Conservation (phyloP, 2,113 vertebrate genomes). For the Apodemus speciosus region DNA sequence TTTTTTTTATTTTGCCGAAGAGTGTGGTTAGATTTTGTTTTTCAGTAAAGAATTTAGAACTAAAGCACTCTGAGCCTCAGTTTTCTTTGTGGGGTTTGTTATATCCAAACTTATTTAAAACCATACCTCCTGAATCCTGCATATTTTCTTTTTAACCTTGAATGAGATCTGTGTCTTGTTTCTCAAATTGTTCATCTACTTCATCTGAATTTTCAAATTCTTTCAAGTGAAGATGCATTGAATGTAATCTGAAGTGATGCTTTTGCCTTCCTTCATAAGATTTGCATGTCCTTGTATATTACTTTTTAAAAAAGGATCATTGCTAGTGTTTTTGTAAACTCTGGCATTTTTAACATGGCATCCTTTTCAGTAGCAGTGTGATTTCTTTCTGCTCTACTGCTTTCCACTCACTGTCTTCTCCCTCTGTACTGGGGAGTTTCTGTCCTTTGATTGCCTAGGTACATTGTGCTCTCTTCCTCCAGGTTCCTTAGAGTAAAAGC, state of each 20-base stretch:
- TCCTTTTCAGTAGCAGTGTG: neutral
- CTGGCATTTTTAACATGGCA: neutral
- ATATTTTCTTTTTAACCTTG: neutral
- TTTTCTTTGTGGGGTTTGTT: neutral
- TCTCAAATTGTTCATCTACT: neutral
- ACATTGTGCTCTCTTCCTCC: neutral
- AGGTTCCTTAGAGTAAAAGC: neutral
- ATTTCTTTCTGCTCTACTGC: neutral
- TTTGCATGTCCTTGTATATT: neutral
- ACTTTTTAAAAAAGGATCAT: neutral
- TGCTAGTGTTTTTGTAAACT: neutral
- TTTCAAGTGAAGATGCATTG: neutral
- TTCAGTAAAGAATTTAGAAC: neutral
- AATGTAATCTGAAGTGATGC: neutral
- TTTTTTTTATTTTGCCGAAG: neutral
- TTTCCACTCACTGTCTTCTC: neutral
- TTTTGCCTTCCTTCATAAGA: neutral
- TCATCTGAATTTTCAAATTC: slow-evolving; percentile 9
- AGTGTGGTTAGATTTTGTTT: neutral
- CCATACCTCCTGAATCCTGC: neutral
- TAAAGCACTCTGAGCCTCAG: neutral
- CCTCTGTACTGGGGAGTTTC: neutral
- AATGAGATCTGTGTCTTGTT: neutral
- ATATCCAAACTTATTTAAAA: neutral
- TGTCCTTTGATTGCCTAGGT: neutral